Base-by-base conservation (phyloP, 2,113 vertebrate species). In the Puntigrus tetrazona region DNA sequence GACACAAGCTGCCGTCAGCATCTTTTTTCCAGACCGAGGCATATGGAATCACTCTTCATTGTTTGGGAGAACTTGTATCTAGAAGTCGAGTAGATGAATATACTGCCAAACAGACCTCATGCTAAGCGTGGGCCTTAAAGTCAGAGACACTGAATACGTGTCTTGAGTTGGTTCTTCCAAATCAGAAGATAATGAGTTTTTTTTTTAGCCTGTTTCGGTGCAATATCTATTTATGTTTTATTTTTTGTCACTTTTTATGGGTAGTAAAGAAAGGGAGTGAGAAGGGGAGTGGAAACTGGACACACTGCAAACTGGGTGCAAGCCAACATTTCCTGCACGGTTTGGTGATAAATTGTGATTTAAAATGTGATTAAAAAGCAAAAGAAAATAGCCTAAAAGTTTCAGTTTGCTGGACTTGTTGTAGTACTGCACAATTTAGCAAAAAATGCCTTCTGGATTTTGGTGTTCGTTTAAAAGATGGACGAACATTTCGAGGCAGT, bases 31-130 rank as follows among this genome's bases (percentile, higher is more conserved):
- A 22, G 59, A 13, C 9, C 38, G 77, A 79, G 4, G 61, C 59
- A 65, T 31, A n/a, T 65, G 41, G 27, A 63, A 80, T 65, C 38
- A 45, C 16, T 65, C 38, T 65, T 79, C 59, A 43, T 61, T 41
- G 36, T 78, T 63, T 61, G 16, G 36, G 5, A 63, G 5, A 34
- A 38, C 20, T 57, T 43, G 31, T 27, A 78, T 38, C 31, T 57
- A 57, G 10, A 22, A 13, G 2, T 57, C n/a, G 38, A 18, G 10
- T 6, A 50, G 38, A 75, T 16, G 13, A 75, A 47, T 50, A 47
- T 50, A 2, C n/a, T 78, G 34, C 55, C n/a, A 78, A 38, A 59
- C 8, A 34, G 50, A 25, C 18, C 22, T 25, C 11, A 43, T n/a
- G 34, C 25, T 31, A 27, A 65, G 57, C 59, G 16, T 65, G 20